These are phyloP conservation scores for Graphium colonna DNA, from an alignment of 2,888 invertebrate genomes.

Conservation along the genomic window DNA sequence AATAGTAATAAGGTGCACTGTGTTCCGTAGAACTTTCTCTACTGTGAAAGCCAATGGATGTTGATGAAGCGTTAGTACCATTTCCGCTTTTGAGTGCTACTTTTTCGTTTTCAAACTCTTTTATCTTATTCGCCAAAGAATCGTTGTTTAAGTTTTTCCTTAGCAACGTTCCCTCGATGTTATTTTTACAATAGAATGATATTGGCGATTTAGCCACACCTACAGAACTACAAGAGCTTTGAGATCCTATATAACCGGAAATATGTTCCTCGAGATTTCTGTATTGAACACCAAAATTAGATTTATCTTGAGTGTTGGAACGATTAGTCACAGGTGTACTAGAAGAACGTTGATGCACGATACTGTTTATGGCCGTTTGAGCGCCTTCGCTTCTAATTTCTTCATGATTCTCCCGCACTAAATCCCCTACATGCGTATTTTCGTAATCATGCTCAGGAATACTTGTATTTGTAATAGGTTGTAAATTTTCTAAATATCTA, in stretches of 20 bases:
- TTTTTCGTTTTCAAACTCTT: slow-evolving; percentile 70
- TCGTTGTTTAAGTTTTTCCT: slow-evolving; percentile 70
- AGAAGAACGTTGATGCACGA: slow-evolving; percentile 51
- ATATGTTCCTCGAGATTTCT: slow-evolving; percentile 47
- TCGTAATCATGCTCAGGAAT: slow-evolving; percentile 31
- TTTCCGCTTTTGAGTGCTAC: slow-evolving; percentile 46
- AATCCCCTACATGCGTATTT: slow-evolving; percentile 38
- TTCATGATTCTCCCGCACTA: slow-evolving; percentile 11
- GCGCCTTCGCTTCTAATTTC: slow-evolving; percentile 10
- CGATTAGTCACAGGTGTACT: slow-evolving; percentile 58
- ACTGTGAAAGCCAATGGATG: slow-evolving; percentile 77
- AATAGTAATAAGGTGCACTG: slow-evolving; percentile 92
- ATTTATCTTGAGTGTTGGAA: slow-evolving; percentile 37
- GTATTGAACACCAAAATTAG: slow-evolving; percentile 38
- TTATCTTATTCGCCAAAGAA: slow-evolving; percentile 62
- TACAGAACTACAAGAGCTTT: slow-evolving; percentile 60
- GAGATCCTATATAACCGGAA: slow-evolving; percentile 55
- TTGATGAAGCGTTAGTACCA: slow-evolving; percentile 56
- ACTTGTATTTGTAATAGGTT: slow-evolving; percentile 58
- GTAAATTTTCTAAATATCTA: slow-evolving; percentile 83
- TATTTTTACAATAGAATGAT: slow-evolving; percentile 72
- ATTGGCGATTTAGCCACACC: slow-evolving; percentile 61
- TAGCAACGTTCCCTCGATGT: slow-evolving; percentile 55
- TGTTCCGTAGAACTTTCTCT: slow-evolving; percentile 83
- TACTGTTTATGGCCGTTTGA: neutral